Base-by-base conservation (phyloP, 2,888 invertebrate genomes). In the Noctua janthe region DNA sequence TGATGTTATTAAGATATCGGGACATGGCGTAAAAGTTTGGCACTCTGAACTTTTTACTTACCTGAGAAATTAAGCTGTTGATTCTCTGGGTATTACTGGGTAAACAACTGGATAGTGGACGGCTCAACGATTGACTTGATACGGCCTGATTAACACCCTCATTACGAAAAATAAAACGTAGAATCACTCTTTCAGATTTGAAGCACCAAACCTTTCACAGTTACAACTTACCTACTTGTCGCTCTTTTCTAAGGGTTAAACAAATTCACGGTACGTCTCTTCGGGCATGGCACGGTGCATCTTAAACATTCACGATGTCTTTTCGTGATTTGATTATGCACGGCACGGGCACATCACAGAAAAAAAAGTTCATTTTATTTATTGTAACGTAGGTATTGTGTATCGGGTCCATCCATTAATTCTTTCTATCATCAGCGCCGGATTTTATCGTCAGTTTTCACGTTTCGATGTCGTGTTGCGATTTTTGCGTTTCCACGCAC, bases 1-100 rank as follows among this genome's bases (percentile, higher is more conserved):
- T 76, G 47, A 78, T 71, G n/a, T n/a, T 72, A 43, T 74, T 71
- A 71, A 71, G 72, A 85, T 75, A 29, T 8, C 4, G 15, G 11
- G 54, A 59, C 15, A 23, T 56, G 51, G 51, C 2, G 29, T 56
- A 79, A 73, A 76, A 78, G 2, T 35, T 54, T 7, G 20, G 23
- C 39, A 29, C n/a, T 23, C 6, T 39, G 59, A 43, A 49, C 20
- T 49, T 39, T 10, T 29, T 76, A 23, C 23, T 0, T n/a, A 62
- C 29, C 23, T 69, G 5, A 59, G 35, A 62, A 74, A 72, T 59
- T 49, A 23, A 47, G 39, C 39, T 39, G 11, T 51, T 20, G 1
- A 78, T 15, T 64, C 39, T 66, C 20, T 35, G 64, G 13, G 66
- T 39, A 39, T 10, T 20, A 20, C 35, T 64, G 64, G 8, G 20